Evolutionary conservation across 2,888 invertebrate species (phyloP), one percentile per base, ranked within the genome.

Genomic region (Geophilus truncorum): DNA sequence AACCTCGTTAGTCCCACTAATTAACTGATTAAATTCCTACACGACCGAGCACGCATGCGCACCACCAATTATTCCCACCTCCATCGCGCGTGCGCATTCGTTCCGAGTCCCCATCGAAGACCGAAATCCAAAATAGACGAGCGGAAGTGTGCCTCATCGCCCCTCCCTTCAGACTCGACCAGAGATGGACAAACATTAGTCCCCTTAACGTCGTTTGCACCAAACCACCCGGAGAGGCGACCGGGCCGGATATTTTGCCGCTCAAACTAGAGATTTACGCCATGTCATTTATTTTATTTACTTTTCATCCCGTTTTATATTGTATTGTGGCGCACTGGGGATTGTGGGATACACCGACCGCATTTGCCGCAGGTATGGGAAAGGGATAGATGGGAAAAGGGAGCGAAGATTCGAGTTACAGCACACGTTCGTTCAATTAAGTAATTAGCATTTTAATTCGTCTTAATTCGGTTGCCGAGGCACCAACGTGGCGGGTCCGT

Each of bases 1-100:
- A 57, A 57, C 57, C 57, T 57, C 57, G 23, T 57, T 57, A 57
- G 57, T 57, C 57, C 57, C 57, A 57, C 57, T 57, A 57, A 57
- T 57, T 57, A 57, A 57, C 57, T 57, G 57, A 57, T 57, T 57
- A 57, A 57, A 57, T 57, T 57, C 21, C 57, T 12, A 40, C 36
- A 40, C 57, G 23, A 57, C 57, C 57, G 18, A 57, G 12, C 18
- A 23, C 57, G n/a, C 57, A 57, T 57, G 57, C 57, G 57, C 23
- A 9, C n/a, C 9, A 2, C 57, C 23, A 57, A 57, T 21, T 57
- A 57, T 57, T 21, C 23, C 18, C 36, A 40, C 36, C 36, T 40
- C 36, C 12, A 40, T 40, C 15, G 36, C 36, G n/a, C n/a, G n/a
- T n/a, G n/a, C n/a, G n/a, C n/a, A n/a, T n/a, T n/a, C n/a, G n/a